Conservation (phyloP, 1,140 invertebrate genomes). For the Hestina assimilis region DNA sequence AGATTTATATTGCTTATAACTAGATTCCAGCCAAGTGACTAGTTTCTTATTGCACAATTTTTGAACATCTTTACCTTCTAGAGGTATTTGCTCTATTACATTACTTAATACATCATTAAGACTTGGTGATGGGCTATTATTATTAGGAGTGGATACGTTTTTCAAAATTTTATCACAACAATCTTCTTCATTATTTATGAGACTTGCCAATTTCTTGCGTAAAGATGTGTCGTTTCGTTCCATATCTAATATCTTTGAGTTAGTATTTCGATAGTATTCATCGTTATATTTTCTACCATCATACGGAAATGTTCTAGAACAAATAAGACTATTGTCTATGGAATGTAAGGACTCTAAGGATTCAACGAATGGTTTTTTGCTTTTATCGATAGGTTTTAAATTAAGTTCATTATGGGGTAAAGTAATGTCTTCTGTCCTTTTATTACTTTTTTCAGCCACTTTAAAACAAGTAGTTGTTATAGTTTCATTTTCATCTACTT, state of each 20-base stretch:
- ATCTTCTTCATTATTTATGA: conserved; percentile 28
- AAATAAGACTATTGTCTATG: background rate
- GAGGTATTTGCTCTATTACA: conserved; percentile 14
- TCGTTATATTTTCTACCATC: conserved; percentile 47
- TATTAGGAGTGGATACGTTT: background rate
- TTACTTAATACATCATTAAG: conserved; percentile 25
- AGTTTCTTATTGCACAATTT: conserved; percentile 18
- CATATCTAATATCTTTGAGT: conserved; percentile 56
- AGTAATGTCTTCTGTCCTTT: background rate
- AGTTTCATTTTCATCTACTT: conserved; percentile 4
- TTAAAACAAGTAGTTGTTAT: background rate
- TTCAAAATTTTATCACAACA: background rate
- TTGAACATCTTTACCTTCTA: background rate
- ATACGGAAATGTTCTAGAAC: conserved; percentile 44
- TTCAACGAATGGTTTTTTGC: no score
- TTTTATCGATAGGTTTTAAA: no score
- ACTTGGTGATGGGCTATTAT: background rate
- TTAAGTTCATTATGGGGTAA: no score
- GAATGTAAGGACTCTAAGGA: background rate
- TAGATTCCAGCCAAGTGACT: conserved; percentile 55
- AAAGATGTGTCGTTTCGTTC: conserved; percentile 56
- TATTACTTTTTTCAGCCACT: background rate
- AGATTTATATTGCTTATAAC: conserved; percentile 59
- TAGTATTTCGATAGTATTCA: conserved; percentile 45
- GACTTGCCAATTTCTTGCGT: conserved; percentile 37